A percentile compares a stretch with the other conserved stretches of the same genome.
These are phyloP conservation scores for Cheiracanthium punctorium DNA, from an alignment of 2,888 invertebrate genomes.

Conservation along the genomic window DNA sequence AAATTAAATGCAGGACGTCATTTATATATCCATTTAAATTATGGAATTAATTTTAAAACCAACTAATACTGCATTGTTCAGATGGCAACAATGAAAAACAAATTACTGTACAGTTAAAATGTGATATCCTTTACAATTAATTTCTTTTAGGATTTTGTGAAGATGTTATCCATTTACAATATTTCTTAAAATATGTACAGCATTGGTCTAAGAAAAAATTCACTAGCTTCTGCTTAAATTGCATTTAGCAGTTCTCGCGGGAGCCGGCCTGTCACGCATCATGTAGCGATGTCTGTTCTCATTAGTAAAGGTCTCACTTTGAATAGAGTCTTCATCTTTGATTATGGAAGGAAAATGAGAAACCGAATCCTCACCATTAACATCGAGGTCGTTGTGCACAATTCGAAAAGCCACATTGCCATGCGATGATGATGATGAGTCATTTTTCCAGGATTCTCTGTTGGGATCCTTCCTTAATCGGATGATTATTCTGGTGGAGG, in stretches of 20 bases:
- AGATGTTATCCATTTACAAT: background rate
- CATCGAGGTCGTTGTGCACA: conserved; percentile 49
- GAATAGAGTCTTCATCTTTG: conserved; percentile 6
- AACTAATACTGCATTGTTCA: conserved; percentile 48
- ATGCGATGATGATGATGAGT: conserved; percentile 47
- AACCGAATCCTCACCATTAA: conserved; percentile 26
- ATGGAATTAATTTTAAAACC: background rate
- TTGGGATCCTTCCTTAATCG: conserved; percentile 67
- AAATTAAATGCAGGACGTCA: too few relatives aligned
- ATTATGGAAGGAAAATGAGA: conserved; percentile 49
- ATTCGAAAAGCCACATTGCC: conserved; percentile 50
- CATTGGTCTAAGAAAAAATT: conserved; percentile 5
- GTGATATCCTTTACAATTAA: background rate
- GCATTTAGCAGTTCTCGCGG: conserved; percentile 39
- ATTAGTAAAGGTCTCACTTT: conserved; percentile 3
- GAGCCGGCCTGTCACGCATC: conserved; percentile 47
- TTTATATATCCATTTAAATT: background rate
- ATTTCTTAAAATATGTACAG: conserved; percentile 38
- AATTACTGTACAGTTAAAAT: conserved; percentile 47
- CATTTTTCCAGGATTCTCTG: conserved; percentile 56
- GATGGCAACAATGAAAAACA: conserved; percentile 31
- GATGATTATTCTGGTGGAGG: conserved; percentile 57
- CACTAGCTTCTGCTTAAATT: conserved; percentile 46
- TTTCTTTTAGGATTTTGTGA: too few relatives aligned
- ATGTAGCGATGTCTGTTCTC: conserved; percentile 45